Conservation (phyloP, 2,888 invertebrate genomes). For the Mythimna lalbum region DNA sequence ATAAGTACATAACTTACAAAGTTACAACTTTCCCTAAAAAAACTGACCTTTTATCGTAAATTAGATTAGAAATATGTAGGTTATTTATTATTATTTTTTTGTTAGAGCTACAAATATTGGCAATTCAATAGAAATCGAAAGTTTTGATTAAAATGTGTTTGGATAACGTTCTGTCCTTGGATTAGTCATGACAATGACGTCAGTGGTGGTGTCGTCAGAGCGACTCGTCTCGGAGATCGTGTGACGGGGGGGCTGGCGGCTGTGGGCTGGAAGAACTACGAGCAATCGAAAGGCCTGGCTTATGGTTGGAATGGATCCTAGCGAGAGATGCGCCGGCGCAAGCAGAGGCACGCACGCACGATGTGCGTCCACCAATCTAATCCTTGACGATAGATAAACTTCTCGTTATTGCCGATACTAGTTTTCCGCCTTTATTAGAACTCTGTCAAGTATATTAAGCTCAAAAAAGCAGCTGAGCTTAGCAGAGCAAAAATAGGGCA, state of each 20-base stretch:
- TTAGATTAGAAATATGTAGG: constrained; percentile 1
- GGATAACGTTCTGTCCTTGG: constrained; percentile 38
- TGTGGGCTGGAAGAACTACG: background rate
- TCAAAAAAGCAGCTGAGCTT: no score
- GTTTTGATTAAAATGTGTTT: constrained; percentile 37
- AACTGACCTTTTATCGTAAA: constrained; percentile 19
- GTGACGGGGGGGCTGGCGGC: background rate
- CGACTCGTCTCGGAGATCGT: constrained; percentile 3
- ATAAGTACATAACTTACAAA: constrained; percentile 17
- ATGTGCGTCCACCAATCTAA: background rate
- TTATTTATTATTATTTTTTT: no score
- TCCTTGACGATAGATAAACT: no score
- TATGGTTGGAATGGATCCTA: constrained; percentile 1
- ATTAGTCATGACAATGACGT: constrained; percentile 14
- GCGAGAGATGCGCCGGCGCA: constrained; percentile 1
- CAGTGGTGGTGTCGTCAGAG: constrained; percentile 14
- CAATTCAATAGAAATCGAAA: constrained; percentile 44
- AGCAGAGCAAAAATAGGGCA: no score
- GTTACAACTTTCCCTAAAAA: constrained; percentile 16
- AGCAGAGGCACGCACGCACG: background rate
- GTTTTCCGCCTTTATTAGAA: no score
- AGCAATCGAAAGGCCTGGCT: constrained; percentile 13
- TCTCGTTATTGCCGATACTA: no score
- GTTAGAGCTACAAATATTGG: constrained; percentile 20
- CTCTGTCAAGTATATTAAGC: no score